These are phyloP conservation scores for Drosophila acutilabella DNA, from an alignment of 2,888 invertebrate species.

Conservation along the genomic window DNA sequence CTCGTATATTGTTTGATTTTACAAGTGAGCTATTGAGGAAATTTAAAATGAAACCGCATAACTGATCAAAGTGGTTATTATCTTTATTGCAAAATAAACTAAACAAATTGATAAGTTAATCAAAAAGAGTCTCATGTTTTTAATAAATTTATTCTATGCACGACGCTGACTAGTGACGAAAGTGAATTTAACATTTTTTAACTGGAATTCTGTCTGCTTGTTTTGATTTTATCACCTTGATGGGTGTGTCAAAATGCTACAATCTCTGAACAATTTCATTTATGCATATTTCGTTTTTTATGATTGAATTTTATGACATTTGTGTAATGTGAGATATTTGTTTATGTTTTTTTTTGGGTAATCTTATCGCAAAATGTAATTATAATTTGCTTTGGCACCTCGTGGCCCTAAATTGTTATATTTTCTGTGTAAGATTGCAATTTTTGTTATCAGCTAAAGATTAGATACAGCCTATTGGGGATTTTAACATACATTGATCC, in stretches of 20 bases:
- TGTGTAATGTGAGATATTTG: slow-evolving; percentile 14
- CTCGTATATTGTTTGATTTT: not conserved
- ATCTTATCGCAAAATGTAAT: slow-evolving; percentile 61
- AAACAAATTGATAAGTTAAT: not conserved
- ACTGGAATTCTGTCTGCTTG: not conserved
- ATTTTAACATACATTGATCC: slow-evolving; percentile 2
- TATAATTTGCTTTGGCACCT: slow-evolving; percentile 50
- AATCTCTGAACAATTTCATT: not conserved
- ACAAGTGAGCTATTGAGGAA: slow-evolving; percentile 1
- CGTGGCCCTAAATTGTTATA: slow-evolving; percentile 17
- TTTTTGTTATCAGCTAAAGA: slow-evolving; percentile 37
- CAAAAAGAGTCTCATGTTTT: not conserved
- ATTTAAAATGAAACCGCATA: not conserved
- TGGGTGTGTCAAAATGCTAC: not conserved
- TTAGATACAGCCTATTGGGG: slow-evolving; percentile 8
- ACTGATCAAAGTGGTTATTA: not conserved
- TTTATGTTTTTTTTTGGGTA: slow-evolving; percentile 12
- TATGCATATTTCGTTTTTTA: not conserved
- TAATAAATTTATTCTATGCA: too few species aligned
- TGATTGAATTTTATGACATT: not conserved
- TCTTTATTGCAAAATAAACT: not conserved
- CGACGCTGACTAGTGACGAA: too few species aligned
- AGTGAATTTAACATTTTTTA: too few species aligned
- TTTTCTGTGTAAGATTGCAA: slow-evolving; percentile 28
- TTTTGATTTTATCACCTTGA: not conserved